These are phyloP conservation scores for Cryptocephalus primarius DNA, from an alignment of 2,888 invertebrate species.

Conservation along the genomic window DNA sequence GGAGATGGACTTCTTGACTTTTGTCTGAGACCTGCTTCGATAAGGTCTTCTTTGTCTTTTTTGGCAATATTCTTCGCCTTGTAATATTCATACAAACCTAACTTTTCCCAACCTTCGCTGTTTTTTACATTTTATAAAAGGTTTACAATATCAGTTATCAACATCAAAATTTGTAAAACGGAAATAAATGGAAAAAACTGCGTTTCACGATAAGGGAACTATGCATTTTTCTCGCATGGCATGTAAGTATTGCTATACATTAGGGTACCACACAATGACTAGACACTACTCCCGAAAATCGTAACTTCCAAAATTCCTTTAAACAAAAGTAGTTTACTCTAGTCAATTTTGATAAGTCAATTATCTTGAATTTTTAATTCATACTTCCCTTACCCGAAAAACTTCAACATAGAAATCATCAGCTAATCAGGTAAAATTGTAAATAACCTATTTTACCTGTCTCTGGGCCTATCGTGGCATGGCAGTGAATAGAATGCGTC, in stretches of 20 bases:
- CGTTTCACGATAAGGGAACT: not conserved
- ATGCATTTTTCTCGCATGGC: too few species aligned
- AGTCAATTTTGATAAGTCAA: too few species aligned
- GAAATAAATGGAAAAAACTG: not conserved
- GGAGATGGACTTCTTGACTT: conserved; percentile 73
- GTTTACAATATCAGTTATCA: conserved; percentile 4
- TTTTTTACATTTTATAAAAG: conserved; percentile 12
- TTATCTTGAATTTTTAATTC: too few species aligned
- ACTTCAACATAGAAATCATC: too few species aligned
- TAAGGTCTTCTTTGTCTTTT: conserved; percentile 78
- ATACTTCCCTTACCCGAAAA: too few species aligned
- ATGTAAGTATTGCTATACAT: too few species aligned
- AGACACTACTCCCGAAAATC: too few species aligned
- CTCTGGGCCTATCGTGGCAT: conserved; percentile 88
- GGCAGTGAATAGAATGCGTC: conserved; percentile 94
- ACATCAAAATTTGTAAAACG: conserved; percentile 1
- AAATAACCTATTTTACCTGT: conserved; percentile 50
- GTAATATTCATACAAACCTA: conserved; percentile 95
- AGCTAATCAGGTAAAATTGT: not conserved
- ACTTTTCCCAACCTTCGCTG: conserved; percentile 96
- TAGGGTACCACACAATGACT: too few species aligned
- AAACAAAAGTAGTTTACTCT: too few species aligned
- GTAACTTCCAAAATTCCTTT: too few species aligned
- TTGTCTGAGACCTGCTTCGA: conserved; percentile 57
- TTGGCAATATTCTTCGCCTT: conserved; percentile 89